phyloP scores from a whole-genome alignment of 2,888 invertebrate genomes.

The Hirtodrosophila cameraria region DNA sequence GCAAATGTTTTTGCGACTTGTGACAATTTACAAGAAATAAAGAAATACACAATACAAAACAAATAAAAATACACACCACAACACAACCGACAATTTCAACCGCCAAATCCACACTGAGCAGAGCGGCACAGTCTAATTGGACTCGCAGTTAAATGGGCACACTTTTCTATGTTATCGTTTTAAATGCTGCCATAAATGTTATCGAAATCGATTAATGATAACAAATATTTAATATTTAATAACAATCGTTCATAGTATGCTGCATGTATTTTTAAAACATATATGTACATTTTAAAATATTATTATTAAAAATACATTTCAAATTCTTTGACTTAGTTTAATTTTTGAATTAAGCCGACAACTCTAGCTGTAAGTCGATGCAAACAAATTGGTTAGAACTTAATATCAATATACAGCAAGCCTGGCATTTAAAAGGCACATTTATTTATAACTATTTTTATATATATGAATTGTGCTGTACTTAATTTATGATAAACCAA shows the following conservation, averaged over 20 bases:
- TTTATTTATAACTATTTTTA: background rate
- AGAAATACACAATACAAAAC: slow-evolving; percentile 32
- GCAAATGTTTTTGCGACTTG: slow-evolving; percentile 8
- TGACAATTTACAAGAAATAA: slow-evolving; percentile 5
- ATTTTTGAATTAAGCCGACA: slow-evolving; percentile 2
- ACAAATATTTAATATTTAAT: background rate
- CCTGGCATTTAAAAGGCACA: background rate
- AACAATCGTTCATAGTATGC: background rate
- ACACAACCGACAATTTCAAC: slow-evolving; percentile 56
- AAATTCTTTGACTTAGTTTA: background rate
- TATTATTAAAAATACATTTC: too few species aligned
- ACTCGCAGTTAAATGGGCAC: slow-evolving; percentile 34
- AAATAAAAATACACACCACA: slow-evolving; percentile 23
- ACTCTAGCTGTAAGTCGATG: background rate
- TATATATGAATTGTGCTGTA: background rate
- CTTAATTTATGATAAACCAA: background rate
- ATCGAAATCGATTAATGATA: slow-evolving; percentile 7
- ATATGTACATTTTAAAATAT: background rate
- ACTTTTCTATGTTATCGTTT: slow-evolving; percentile 24
- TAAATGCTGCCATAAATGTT: background rate
- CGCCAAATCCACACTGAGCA: slow-evolving; percentile 53
- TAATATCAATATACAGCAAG: background rate
- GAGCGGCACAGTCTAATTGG: slow-evolving; percentile 55
- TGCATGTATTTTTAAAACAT: background rate
- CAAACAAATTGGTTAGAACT: background rate